Conservation (phyloP, 2,797 vertebrate genomes). For the Melanotaenia maccullochi region DNA sequence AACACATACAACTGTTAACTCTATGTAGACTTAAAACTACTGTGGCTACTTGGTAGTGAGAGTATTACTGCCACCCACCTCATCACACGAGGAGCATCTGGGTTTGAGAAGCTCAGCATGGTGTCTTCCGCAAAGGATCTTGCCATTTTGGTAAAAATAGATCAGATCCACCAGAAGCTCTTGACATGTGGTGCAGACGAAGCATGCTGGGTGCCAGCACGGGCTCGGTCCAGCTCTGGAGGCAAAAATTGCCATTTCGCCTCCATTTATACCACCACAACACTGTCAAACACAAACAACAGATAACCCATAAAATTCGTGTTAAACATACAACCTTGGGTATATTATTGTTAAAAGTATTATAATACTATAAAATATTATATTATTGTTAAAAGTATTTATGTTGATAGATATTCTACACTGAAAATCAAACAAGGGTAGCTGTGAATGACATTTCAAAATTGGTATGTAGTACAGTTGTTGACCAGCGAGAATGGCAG, state of each 20-base stretch:
- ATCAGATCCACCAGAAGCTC: conserved; percentile 97
- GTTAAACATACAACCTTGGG: background rate
- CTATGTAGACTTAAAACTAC: background rate
- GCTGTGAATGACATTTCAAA: conserved; percentile 32
- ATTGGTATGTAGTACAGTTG: conserved; percentile 2
- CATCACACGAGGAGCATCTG: conserved; percentile 94
- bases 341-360: background rate
- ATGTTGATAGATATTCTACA: conserved; percentile 8
- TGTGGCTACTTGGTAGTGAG: too few relatives aligned
- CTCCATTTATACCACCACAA: conserved; percentile 87
- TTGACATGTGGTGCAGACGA: conserved; percentile 90
- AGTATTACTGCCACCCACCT: conserved; percentile 51
- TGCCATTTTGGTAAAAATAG: conserved; percentile 96
- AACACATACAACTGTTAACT: conserved; percentile 11
- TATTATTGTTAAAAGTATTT: background rate
- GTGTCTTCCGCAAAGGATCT: conserved; percentile 94
- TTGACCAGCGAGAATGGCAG: conserved; percentile 30
- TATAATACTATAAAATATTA: background rate
- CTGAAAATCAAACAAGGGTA: conserved; percentile 14
- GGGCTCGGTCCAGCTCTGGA: conserved; percentile 91
- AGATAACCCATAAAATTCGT: conserved; percentile 37
- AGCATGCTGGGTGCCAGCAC: conserved; percentile 96
- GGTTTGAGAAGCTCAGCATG: conserved; percentile 96
- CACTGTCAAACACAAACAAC: conserved; percentile 71
- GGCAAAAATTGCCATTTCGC: conserved; percentile 94